Evolutionary conservation across 2,888 invertebrate genomes (phyloP), one percentile per base, ranked within the genome.

Genomic region (Megastigmus dorsalis): DNA sequence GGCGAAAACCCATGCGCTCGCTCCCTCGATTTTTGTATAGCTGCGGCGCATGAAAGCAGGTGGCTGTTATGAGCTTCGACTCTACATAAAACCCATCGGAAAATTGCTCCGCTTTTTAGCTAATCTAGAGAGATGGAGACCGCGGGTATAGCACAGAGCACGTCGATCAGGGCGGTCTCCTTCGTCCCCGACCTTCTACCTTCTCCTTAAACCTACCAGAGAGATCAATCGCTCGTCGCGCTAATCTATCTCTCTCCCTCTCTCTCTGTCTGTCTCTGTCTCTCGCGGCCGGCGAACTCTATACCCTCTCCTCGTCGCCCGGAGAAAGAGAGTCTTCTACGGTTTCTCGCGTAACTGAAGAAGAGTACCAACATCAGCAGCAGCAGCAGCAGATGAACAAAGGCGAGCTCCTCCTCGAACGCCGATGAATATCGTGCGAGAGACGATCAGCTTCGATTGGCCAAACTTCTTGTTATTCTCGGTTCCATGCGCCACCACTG

Each of bases 271-370:
- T n/a, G n/a, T n/a, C n/a, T n/a, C n/a, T n/a, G n/a, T n/a, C 52
- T n/a, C 52, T 36, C 36, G 36, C 68, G 68, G 50, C 33, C 68
- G 59, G 59, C 62, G 70, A 71, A 71, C 71, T 57, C 63, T 71
- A 65, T 15, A 71, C 71, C 15, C 52, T 30, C n/a, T n/a, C n/a
- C n/a, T n/a, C n/a, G n/a, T n/a, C n/a, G n/a, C n/a, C n/a, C n/a
- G n/a, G n/a, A n/a, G n/a, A n/a, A n/a, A n/a, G n/a, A n/a, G n/a
- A n/a, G n/a, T n/a, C n/a, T n/a, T 74, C 74, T 77, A 77, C 63
- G 18, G 59, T 76, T 76, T 74, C 76, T 68, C 65, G 73, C 74
- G 76, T 77, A 77, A 74, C 67, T 50, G 59, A 77, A 74, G 74
- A 77, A 66, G 69, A 50, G 28, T 6, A 20, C 1, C 41, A 23